Percentiles rank a stretch among this genome's conserved stretches.
phyloP scores from a whole-genome alignment of 2,888 invertebrate species.

The Cerceris ruficornis region DNA sequence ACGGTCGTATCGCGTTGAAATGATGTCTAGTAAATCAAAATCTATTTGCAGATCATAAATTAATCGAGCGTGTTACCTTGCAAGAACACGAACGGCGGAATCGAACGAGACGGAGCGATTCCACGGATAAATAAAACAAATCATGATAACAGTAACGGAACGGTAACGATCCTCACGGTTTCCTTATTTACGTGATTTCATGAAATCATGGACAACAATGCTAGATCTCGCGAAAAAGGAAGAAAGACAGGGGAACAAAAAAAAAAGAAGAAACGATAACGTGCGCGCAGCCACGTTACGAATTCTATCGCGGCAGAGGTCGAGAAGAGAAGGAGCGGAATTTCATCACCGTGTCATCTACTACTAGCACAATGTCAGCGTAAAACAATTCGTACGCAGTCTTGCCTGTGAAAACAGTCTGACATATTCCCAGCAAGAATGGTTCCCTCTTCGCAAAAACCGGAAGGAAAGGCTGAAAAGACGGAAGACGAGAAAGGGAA shows the following conservation, averaged over 20 bases:
- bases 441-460: conserved; percentile 28
- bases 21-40: conserved; percentile 16
- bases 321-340: conserved; percentile 1
- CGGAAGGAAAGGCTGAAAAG: conserved; percentile 45
- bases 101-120: neutral
- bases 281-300: conserved; percentile 9
- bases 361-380: conserved; percentile 23
- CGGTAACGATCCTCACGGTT: conserved; percentile 12
- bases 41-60: conserved; percentile 29
- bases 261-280: conserved; percentile 11
- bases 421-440: conserved; percentile 36
- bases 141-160: conserved; percentile 17
- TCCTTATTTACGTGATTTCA: too few relatives aligned
- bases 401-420: conserved; percentile 7
- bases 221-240: conserved; percentile 3
- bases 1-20: conserved; percentile 24
- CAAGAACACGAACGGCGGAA: conserved; percentile 9
- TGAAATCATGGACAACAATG: neutral
- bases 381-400: conserved; percentile 28
- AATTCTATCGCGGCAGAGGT: neutral
- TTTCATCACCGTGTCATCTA: conserved; percentile 1
- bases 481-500: conserved; percentile 22
- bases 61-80: conserved; percentile 13
- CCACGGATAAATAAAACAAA: conserved; percentile 23
- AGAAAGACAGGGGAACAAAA: neutral